Evolutionary conservation across 2,113 vertebrate species (phyloP).

Genomic region (Aegithalos caudatus): DNA sequence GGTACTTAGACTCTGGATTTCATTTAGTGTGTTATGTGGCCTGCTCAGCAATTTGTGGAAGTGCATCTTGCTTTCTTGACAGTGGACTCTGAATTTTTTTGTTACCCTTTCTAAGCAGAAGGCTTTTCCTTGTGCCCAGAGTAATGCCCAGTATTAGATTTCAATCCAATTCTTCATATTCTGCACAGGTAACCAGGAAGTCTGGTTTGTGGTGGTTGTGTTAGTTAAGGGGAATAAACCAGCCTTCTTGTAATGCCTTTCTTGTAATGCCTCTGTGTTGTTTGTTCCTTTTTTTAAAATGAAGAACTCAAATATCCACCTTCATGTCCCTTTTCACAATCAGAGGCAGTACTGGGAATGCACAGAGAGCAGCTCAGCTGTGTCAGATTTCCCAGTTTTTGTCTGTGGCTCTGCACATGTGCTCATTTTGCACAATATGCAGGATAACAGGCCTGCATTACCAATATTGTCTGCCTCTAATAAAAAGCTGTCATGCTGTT

Average conservation of each 20-base stretch:
- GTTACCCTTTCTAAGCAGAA: background rate
- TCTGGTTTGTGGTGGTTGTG: background rate
- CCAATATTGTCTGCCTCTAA: background rate
- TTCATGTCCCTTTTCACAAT: background rate
- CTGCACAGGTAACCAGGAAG: background rate
- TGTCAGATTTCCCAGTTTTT: background rate
- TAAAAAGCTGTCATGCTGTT: background rate
- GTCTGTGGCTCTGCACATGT: background rate
- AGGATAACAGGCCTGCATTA: background rate
- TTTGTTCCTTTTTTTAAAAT: background rate
- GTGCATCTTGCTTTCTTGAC: constrained; percentile 19
- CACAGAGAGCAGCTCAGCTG: background rate
- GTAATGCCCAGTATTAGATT: background rate
- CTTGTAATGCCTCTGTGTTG: background rate
- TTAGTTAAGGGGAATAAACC: background rate
- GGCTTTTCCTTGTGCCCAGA: background rate
- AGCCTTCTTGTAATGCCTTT: background rate
- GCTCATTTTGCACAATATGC: background rate
- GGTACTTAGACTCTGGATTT: constrained; percentile 56
- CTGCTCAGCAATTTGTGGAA: constrained; percentile 59
- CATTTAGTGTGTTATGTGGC: constrained; percentile 21
- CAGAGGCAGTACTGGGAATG: background rate
- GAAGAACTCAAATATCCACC: background rate
- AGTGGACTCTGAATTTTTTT: background rate
- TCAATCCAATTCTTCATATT: background rate